Evolutionary conservation across 1,140 invertebrate genomes (phyloP).

Genomic region (Metopolophium dirhodum): DNA sequence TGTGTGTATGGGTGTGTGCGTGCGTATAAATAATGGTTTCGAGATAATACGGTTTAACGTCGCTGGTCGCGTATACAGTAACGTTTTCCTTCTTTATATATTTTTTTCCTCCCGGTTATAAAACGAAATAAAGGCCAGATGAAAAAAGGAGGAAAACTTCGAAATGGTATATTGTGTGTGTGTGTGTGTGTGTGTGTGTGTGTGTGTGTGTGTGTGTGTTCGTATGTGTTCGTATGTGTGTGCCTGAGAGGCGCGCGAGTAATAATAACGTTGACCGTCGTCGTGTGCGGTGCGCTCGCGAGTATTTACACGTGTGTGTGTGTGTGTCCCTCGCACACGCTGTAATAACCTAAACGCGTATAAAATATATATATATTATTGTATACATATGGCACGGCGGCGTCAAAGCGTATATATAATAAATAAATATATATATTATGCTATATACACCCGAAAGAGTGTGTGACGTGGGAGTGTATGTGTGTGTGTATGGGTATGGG

Average conservation of each 20-base stretch:
- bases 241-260: not conserved
- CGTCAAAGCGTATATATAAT: conserved; percentile 10
- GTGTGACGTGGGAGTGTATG: not conserved
- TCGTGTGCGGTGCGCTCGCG: conserved; percentile 17
- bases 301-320: not conserved
- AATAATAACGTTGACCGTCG: conserved; percentile 41
- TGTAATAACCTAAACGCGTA: not conserved
- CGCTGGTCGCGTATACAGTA: not conserved
- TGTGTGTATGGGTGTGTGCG: no score
- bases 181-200: not conserved
- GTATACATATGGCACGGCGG: not conserved
- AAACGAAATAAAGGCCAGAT: not conserved
- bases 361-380: not conserved
- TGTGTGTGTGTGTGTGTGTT: not conserved
- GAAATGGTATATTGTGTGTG: not conserved
- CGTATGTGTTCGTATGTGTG: not conserved
- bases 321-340: not conserved
- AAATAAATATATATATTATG: not conserved
- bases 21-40: conserved; percentile 32
- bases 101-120: not conserved
- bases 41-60: conserved; percentile 38
- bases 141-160: not conserved
- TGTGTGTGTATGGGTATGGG: not conserved
- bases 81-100: not conserved
- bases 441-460: not conserved